A percentile compares a stretch with the other conserved stretches of the same genome.
These are phyloP conservation scores for Laterallus jamaicensis DNA, from an alignment of 2,113 vertebrate genomes.

Conservation along the genomic window DNA sequence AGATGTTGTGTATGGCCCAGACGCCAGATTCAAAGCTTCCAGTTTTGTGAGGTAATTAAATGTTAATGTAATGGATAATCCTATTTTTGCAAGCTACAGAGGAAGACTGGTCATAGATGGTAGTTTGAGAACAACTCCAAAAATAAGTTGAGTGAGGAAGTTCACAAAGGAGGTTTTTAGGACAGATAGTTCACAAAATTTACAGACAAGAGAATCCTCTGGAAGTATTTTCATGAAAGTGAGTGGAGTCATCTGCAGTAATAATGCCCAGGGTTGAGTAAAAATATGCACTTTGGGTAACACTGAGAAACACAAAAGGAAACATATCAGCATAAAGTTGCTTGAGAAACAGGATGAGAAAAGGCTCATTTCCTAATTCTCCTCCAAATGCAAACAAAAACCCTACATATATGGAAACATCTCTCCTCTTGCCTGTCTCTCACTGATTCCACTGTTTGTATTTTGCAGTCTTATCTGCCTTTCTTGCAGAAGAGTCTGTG, in stretches of 20 bases:
- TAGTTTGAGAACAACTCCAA: background rate
- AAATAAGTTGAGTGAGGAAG: background rate
- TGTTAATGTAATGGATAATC: constrained; percentile 6
- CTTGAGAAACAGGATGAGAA: background rate
- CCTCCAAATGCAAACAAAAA: background rate
- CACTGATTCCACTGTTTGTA: background rate
- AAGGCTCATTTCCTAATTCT: background rate
- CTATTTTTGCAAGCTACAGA: background rate
- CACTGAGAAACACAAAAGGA: background rate
- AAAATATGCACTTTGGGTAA: background rate
- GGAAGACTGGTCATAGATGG: background rate
- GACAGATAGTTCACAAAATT: background rate
- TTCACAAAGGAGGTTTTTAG: background rate
- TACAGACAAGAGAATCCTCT: background rate
- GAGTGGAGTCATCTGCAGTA: background rate
- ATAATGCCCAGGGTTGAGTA: background rate
- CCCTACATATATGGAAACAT: background rate
- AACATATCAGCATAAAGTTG: background rate
- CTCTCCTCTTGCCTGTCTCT: background rate
- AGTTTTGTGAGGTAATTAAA: constrained; percentile 31
- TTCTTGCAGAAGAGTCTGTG: background rate
- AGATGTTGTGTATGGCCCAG: background rate
- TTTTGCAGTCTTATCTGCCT: background rate
- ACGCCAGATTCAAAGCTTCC: background rate
- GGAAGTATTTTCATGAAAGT: background rate